Evolutionary conservation across 2,113 vertebrate species (phyloP), one percentile per base, ranked within the genome.

Genomic region (Prionailurus bengalensis): DNA sequence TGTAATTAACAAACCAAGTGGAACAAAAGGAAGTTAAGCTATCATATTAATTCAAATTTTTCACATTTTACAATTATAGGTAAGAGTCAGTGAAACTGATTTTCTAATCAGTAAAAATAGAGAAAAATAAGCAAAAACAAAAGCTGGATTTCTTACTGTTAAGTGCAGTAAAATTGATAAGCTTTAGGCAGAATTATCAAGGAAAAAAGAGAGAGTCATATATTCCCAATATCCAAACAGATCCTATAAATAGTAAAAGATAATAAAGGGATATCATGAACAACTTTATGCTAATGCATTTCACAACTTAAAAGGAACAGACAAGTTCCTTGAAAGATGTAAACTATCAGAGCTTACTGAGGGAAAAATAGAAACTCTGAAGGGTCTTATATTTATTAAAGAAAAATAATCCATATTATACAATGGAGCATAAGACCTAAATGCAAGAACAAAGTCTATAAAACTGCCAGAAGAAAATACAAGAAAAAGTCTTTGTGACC

Each of bases 111-210:
- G 36, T 4, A 73, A n/a, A 89, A 61, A 78, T 12, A 53, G 14
- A 45, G 27, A 91, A 89, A 95, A 51, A 33, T 71, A 13, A 84
- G 51, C 87, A 8, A 61, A 88, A 76, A 2, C 33, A 36, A 70
- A 92, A 92, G 33, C 45, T 83, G 1, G 7, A 33, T 92, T 92
- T 42, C 16, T 92, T 92, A n/a, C 12, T 36, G 31, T 55, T 48
- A 63, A 91, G 16, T 42, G 51, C 33, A 36, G 53, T 87, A 68
- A 82, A 91, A 87, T 93, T 87, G 66, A 82, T 53, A 93, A 97
- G 74, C 27, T 51, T 15, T 51, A 61, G 45, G 45, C 31, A 63
- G 4, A 86, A 80, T 94, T 63, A 39, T 94, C 2, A 11, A 85
- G 13, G 39, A 39, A 23, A 73, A 85, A 78, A 88, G 23, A 70